Evolutionary conservation across 2,888 invertebrate species (phyloP).

Genomic region (Coelinius sp.): DNA sequence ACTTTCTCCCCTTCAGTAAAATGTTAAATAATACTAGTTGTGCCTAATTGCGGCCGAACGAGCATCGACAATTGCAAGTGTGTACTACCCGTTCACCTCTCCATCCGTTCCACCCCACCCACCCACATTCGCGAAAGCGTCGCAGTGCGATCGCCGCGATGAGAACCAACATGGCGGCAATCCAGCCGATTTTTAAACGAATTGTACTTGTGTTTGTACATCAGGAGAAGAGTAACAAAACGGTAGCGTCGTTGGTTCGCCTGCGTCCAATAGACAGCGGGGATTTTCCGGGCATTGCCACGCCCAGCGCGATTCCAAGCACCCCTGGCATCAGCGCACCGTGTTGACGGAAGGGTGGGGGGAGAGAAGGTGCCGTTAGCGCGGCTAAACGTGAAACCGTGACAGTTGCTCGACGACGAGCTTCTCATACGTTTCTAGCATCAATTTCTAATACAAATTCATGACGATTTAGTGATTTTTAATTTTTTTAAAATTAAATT

Average conservation of each 20-base stretch:
- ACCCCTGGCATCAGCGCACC: slow-evolving; percentile 1
- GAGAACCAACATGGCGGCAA: slow-evolving; percentile 39
- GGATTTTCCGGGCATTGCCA: slow-evolving; percentile 32
- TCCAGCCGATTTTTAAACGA: background rate
- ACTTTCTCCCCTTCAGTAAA: slow-evolving; percentile 31
- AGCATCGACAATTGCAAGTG: slow-evolving; percentile 56
- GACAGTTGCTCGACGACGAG: slow-evolving; percentile 45
- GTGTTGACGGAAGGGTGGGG: background rate
- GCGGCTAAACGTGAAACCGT: slow-evolving; percentile 4
- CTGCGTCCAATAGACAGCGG: slow-evolving; percentile 30
- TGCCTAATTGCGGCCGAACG: slow-evolving; percentile 60
- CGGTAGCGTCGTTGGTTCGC: slow-evolving; percentile 38
- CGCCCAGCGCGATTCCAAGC: slow-evolving; percentile 34
- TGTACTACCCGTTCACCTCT: background rate
- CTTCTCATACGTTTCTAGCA: slow-evolving; percentile 1
- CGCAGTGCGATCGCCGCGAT: slow-evolving; percentile 8
- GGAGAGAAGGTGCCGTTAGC: slow-evolving; percentile 22
- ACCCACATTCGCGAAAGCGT: background rate
- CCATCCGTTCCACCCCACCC: background rate
- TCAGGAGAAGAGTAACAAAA: slow-evolving; percentile 26
- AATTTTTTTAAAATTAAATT: background rate
- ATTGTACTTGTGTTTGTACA: slow-evolving; percentile 21
- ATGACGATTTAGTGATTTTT: background rate
- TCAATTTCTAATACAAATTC: slow-evolving; percentile 16
- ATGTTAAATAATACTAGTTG: slow-evolving; percentile 45